Evolutionary conservation across 2,113 vertebrate species (phyloP).

Genomic region (Otis tarda): DNA sequence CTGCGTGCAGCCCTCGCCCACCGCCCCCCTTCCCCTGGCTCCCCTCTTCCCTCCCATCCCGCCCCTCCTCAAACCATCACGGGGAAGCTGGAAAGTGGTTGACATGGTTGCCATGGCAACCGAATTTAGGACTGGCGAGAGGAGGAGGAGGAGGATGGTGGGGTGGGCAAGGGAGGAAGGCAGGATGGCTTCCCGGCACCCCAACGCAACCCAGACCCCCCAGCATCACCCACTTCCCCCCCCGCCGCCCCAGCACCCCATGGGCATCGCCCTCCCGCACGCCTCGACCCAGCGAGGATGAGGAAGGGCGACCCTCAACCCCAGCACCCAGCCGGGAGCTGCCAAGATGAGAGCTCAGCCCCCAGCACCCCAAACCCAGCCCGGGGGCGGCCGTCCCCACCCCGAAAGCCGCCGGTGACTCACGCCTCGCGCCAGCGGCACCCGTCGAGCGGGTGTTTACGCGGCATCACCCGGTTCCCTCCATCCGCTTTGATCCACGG

Average conservation of each 20-base stretch:
- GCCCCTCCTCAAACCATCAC: slow-evolving; percentile 71
- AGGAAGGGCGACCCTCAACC: not conserved
- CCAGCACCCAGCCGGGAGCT: not conserved
- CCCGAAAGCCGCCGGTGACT: slow-evolving; percentile 6
- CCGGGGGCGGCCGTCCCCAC: not conserved
- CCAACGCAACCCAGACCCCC: not conserved
- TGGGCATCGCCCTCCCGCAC: not conserved
- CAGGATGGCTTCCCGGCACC: not conserved
- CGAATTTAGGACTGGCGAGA: slow-evolving; percentile 71
- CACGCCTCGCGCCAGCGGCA: not conserved
- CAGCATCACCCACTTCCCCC: not conserved
- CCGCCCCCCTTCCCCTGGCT: not conserved
- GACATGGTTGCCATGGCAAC: slow-evolving; percentile 80
- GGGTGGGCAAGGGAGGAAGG: not conserved
- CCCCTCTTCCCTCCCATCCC: not conserved
- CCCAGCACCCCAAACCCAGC: not conserved
- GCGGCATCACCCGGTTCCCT: slow-evolving; percentile 28
- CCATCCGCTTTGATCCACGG: slow-evolving; percentile 57
- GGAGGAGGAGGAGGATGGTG: not conserved
- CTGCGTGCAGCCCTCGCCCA: not conserved
- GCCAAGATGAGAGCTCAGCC: not conserved
- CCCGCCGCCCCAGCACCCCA: not conserved
- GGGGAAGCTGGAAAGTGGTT: slow-evolving; percentile 76
- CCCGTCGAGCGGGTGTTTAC: slow-evolving; percentile 9
- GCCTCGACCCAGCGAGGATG: rapidly evolving